Evolutionary conservation across 2,113 vertebrate genomes (phyloP).

Genomic region (Verasper variegatus): DNA sequence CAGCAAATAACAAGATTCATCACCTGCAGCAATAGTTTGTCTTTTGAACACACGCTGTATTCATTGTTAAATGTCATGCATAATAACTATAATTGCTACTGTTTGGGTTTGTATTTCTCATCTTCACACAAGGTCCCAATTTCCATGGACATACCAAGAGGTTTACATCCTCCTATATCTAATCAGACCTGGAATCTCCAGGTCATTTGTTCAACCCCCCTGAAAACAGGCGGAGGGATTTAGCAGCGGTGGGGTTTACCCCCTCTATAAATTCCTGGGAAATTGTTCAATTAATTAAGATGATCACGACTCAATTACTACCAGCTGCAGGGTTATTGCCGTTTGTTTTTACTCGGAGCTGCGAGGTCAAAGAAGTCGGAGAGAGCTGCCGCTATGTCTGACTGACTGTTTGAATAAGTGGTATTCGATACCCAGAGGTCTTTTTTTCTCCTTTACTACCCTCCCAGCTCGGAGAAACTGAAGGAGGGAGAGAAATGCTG

Average conservation of each 20-base stretch:
- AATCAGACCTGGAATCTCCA: conserved; percentile 71
- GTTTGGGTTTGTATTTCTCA: conserved; percentile 14
- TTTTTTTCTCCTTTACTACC: conserved; percentile 63
- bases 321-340: conserved; percentile 90
- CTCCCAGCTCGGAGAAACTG: conserved; percentile 64
- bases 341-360: conserved; percentile 89
- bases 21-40: neutral
- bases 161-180: conserved; percentile 39
- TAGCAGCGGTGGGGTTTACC: conserved; percentile 49
- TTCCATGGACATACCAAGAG: neutral
- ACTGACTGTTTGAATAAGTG: conserved; percentile 93
- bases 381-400: conserved; percentile 92
- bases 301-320: conserved; percentile 92
- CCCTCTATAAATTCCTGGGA: conserved; percentile 86
- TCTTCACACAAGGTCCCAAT: conserved; percentile 18
- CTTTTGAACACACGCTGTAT: neutral
- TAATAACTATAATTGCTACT: conserved; percentile 7
- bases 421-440: conserved; percentile 89
- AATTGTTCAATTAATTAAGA: conserved; percentile 94
- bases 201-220: conserved; percentile 66
- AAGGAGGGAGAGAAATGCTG: conserved; percentile 77
- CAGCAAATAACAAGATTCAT: neutral
- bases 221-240: conserved; percentile 61
- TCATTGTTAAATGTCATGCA: neutral
- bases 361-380: conserved; percentile 89